phyloP scores from a whole-genome alignment of 2,888 invertebrate species.

The Mystacides longicornis region DNA sequence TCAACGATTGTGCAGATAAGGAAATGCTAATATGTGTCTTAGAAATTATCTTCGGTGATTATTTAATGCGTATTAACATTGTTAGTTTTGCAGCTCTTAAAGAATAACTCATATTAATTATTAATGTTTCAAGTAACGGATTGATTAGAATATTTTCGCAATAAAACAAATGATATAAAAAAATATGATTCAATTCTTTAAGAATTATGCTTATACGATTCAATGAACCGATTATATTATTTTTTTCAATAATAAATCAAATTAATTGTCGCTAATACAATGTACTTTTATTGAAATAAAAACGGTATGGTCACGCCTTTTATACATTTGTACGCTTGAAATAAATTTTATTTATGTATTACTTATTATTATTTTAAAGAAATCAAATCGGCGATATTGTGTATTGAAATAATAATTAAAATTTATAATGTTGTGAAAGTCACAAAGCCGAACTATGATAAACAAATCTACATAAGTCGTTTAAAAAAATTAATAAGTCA shows the following conservation, averaged over 20 bases:
- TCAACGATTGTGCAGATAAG: too few species aligned
- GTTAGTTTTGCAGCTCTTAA: too few species aligned
- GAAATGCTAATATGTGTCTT: too few species aligned
- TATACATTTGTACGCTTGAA: not conserved
- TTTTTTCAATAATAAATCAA: slow-evolving; percentile 1
- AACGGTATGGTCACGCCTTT: not conserved
- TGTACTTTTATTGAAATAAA: not conserved
- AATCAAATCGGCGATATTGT: not conserved
- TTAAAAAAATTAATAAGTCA: too few species aligned
- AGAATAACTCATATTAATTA: too few species aligned
- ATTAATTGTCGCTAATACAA: not conserved
- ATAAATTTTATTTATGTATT: not conserved
- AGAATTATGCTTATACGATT: not conserved
- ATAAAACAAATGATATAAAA: not conserved
- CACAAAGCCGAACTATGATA: too few species aligned
- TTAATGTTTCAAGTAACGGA: not conserved
- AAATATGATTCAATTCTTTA: not conserved
- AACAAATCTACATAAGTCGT: too few species aligned
- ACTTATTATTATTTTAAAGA: not conserved
- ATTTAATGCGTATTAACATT: too few species aligned
- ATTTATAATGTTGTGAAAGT: too few species aligned
- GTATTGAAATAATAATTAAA: too few species aligned
- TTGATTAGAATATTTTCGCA: not conserved
- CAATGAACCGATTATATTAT: not conserved
- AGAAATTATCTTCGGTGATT: too few species aligned